A percentile compares a stretch with the other conserved stretches of the same genome.
phyloP scores from a whole-genome alignment of 2,113 vertebrate genomes.

The Spea bombifrons region DNA sequence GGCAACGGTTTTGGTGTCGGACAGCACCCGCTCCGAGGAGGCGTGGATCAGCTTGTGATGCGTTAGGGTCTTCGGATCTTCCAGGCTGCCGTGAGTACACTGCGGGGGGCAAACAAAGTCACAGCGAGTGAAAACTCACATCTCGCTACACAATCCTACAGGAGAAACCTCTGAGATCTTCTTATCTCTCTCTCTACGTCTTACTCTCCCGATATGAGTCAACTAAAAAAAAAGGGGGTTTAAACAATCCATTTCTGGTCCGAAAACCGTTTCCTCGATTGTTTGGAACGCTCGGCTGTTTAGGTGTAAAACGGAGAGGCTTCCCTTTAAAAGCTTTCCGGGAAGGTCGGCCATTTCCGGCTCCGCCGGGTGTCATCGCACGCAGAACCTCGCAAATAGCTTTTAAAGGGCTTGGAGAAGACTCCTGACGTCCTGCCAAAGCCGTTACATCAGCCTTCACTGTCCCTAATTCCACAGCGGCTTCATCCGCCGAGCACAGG shows the following conservation, averaged over 20 bases:
- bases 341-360: not conserved
- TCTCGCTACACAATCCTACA: no score
- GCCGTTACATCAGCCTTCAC: not conserved
- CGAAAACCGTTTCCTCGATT: no score
- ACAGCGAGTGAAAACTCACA: no score
- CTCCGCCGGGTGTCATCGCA: not conserved
- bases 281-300: no score
- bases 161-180: no score
- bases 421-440: not conserved
- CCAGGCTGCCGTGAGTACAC: constrained; percentile 83
- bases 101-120: constrained; percentile 50
- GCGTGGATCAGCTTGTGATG: constrained; percentile 93
- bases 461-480: not conserved
- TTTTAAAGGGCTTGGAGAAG: not conserved
- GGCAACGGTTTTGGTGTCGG: constrained; percentile 80
- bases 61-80: constrained; percentile 90
- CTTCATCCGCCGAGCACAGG: constrained; percentile 11
- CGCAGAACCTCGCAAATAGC: not conserved
- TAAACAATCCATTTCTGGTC: no score
- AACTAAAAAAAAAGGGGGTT: no score
- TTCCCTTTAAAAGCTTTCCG: no score
- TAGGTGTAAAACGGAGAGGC: no score
- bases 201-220: no score
- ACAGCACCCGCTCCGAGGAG: constrained; percentile 86
- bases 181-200: no score